Base-by-base conservation (phyloP, 1,140 invertebrate genomes). In the Pseudomyrmex flavicornis region DNA sequence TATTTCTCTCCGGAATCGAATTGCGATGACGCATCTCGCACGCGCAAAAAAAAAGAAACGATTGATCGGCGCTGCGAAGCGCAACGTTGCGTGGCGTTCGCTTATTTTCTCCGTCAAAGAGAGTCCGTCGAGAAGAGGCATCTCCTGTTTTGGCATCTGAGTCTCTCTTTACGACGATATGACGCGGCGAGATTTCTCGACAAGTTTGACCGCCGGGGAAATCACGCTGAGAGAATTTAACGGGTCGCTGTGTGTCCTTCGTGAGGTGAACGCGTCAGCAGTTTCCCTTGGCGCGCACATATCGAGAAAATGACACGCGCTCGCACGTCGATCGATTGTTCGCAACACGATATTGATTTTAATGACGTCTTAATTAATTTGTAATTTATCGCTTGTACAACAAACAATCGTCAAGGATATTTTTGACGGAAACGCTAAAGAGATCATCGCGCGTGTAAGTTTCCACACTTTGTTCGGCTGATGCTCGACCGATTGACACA, bases 1-100 rank as follows among this genome's bases (percentile, higher is more conserved):
- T 83, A 63, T 58, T 83, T 83, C 72, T 83, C 17, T 83, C 26
- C 17, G 59, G 73, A 65, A 76, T 75, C 59, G 73, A 83, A 83
- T 76, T 5, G 35, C 52, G 72, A 75, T 83, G 70, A 83, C 70
- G 73, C 59, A 65, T 22, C 22, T 4, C 15, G 35, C 17, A 62
- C 61, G 65, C 48, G 59, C 48, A 58, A 52, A 15, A 58, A 15
- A 12, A 83, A 35, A 35, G 66, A 65, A 80, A 65, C 65, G 76
- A 66, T 70, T 22, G 61, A 26, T 26, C 65, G 61, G n/a, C 26
- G 22, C 48, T 22, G 75, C 50, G 63, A 26, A 22, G 20, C 48
- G 15, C 50, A 50, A 58, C 69, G 26, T 35, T 35, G 26, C 26
- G 26, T 35, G 48, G 12, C 10, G 48, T 50, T 69, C 62, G 48